Evolutionary conservation across 2,113 vertebrate genomes (phyloP).

Genomic region (Epinephelus moara): DNA sequence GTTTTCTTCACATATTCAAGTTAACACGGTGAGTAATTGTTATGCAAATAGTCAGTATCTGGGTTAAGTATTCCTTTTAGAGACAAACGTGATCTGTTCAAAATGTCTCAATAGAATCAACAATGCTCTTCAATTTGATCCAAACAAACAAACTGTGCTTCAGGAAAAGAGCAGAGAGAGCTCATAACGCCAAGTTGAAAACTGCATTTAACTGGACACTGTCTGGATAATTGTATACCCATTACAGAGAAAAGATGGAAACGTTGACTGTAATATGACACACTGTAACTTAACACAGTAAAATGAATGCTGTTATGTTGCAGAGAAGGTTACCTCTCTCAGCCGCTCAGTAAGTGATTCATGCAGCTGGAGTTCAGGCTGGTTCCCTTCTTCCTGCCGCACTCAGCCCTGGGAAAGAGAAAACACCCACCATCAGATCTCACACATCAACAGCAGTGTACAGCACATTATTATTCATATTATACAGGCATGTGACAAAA

Average conservation of each 20-base stretch:
- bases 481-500: not conserved
- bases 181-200: not conserved
- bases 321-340: slow-evolving; percentile 56
- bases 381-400: slow-evolving; percentile 50
- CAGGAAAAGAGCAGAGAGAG: not conserved
- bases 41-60: too few relatives aligned
- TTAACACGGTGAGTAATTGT: too few relatives aligned
- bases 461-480: not conserved
- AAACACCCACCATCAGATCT: not conserved
- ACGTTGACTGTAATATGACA: not conserved
- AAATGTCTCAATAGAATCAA: not conserved
- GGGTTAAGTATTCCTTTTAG: not conserved
- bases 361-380: slow-evolving; percentile 65
- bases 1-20: too few relatives aligned
- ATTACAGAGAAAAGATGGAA: not conserved
- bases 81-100: not conserved
- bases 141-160: slow-evolving; percentile 11
- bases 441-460: not conserved
- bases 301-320: not conserved
- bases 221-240: not conserved
- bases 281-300: not conserved
- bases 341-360: slow-evolving; percentile 53
- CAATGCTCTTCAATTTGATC: not conserved
- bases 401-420: slow-evolving; percentile 61
- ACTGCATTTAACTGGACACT: not conserved